These are phyloP conservation scores for Argyrosomus japonicus DNA, from an alignment of 2,113 vertebrate species.

Conservation along the genomic window DNA sequence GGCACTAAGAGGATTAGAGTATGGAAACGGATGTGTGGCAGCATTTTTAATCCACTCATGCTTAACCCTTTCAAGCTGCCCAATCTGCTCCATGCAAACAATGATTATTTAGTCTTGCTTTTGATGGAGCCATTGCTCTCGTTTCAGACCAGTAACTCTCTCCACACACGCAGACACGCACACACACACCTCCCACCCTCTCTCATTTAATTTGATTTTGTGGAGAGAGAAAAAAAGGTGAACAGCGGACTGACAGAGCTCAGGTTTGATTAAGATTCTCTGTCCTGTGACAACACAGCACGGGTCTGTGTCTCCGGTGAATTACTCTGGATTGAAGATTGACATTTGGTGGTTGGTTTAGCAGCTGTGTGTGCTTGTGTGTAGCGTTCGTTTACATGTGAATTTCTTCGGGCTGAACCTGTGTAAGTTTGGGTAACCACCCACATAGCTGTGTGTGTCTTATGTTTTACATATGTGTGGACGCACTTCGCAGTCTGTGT, in stretches of 20 bases:
- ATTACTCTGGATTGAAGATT: conserved; percentile 71
- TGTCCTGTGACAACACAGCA: conserved; percentile 63
- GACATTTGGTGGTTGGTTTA: conserved; percentile 64
- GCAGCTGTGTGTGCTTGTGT: conserved; percentile 19
- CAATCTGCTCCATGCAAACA: conserved; percentile 75
- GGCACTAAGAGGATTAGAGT: conserved; percentile 86
- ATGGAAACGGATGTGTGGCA: conserved; percentile 85
- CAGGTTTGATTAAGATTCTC: conserved; percentile 77
- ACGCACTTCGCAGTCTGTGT: conserved; percentile 26
- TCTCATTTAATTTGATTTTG: conserved; percentile 54
- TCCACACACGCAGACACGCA: not conserved
- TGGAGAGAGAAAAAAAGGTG: conserved; percentile 42
- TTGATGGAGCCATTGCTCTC: conserved; percentile 57
- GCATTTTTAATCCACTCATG: conserved; percentile 84
- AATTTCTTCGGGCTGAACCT: conserved; percentile 24
- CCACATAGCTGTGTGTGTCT: conserved; percentile 8
- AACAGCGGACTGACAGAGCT: conserved; percentile 53
- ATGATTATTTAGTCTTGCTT: conserved; percentile 69
- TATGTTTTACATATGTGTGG: conserved; percentile 36
- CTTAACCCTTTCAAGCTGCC: conserved; percentile 84
- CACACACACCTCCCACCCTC: not conserved
- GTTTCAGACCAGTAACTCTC: conserved; percentile 55
- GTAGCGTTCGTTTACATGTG: conserved; percentile 14
- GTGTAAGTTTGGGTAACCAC: conserved; percentile 6
- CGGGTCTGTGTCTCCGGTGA: conserved; percentile 51